A percentile compares a stretch with the other conserved stretches of the same genome.
Conservation (phyloP, 1,140 invertebrate genomes). For the Pseudomyrmex cubaensis region DNA sequence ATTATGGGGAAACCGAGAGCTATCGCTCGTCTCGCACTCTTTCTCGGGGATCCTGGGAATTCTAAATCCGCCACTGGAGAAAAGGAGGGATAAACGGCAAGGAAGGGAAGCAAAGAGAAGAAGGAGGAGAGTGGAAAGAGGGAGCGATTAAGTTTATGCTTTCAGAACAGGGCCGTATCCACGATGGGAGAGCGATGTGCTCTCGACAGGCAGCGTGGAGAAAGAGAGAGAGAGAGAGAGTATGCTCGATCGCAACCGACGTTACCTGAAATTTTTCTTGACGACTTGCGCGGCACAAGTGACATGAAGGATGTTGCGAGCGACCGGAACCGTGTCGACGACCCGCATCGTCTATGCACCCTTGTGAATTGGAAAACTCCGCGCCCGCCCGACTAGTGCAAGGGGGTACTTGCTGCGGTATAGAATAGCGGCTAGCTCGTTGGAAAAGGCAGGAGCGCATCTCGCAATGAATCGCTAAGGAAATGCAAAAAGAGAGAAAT, state of each 20-base stretch:
- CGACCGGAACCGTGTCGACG: constrained; percentile 65
- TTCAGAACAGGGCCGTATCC: background rate
- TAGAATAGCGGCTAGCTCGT: too few species aligned
- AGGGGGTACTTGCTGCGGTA: constrained; percentile 45
- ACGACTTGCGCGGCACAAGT: background rate
- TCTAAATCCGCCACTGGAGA: background rate
- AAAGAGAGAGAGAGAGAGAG: too few species aligned
- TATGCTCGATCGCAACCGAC: background rate
- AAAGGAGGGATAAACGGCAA: background rate
- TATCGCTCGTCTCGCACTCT: too few species aligned
- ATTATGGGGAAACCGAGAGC: too few species aligned
- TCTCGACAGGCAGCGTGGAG: too few species aligned
- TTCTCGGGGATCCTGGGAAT: background rate
- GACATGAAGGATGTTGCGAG: constrained; percentile 39
- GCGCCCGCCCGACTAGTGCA: background rate
- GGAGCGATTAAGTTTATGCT: constrained; percentile 55
- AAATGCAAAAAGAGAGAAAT: background rate
- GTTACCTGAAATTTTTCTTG: constrained; percentile 43
- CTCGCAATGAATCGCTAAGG: constrained; percentile 6
- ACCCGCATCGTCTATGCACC: constrained; percentile 72
- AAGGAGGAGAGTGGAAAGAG: constrained; percentile 46
- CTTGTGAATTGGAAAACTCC: constrained; percentile 72
- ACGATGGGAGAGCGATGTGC: background rate
- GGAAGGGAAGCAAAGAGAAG: constrained; percentile 14
- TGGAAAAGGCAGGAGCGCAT: constrained; percentile 71